A percentile compares a stretch with the other conserved stretches of the same genome.
phyloP scores from a whole-genome alignment of 2,797 vertebrate species.

The Hydrocynus forskahlii region DNA sequence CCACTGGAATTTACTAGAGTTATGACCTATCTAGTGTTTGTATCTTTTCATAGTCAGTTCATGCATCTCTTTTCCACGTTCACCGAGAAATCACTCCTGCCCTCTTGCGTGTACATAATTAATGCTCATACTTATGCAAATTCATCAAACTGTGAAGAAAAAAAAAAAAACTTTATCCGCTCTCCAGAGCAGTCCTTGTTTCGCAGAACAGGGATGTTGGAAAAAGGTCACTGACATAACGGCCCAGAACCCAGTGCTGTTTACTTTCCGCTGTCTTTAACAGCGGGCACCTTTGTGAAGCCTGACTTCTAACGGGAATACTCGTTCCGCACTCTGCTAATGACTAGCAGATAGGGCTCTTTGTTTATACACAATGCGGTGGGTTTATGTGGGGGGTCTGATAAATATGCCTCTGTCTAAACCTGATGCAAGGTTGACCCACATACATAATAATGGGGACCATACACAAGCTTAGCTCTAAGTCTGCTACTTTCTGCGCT shows the following conservation, averaged over 20 bases:
- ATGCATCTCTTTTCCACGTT: not conserved
- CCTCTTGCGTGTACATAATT: conserved; percentile 57
- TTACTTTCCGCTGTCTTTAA: conserved; percentile 54
- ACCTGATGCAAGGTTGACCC: conserved; percentile 62
- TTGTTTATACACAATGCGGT: conserved; percentile 60
- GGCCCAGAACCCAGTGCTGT: conserved; percentile 47
- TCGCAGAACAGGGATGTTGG: conserved; percentile 50
- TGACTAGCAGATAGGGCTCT: conserved; percentile 43
- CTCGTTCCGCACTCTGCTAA: conserved; percentile 54
- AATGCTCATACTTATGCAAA: conserved; percentile 54
- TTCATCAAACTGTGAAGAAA: conserved; percentile 57
- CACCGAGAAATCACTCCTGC: conserved; percentile 2
- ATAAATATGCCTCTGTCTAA: conserved; percentile 60
- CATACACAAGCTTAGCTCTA: conserved; percentile 18
- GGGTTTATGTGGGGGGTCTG: conserved; percentile 45
- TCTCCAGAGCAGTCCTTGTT: conserved; percentile 43
- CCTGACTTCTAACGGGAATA: conserved; percentile 57
- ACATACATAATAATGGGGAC: conserved; percentile 60
- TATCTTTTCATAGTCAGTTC: not conserved
- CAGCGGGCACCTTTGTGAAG: conserved; percentile 47
- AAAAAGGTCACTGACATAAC: conserved; percentile 56
- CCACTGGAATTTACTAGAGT: too few relatives aligned
- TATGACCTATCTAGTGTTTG: too few relatives aligned
- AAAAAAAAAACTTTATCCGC: conserved; percentile 61
- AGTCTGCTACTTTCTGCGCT: not conserved